Percentiles rank a stretch among this genome's conserved stretches.
phyloP scores from a whole-genome alignment of 2,797 vertebrate genomes.

The Catostomus latipinnis region DNA sequence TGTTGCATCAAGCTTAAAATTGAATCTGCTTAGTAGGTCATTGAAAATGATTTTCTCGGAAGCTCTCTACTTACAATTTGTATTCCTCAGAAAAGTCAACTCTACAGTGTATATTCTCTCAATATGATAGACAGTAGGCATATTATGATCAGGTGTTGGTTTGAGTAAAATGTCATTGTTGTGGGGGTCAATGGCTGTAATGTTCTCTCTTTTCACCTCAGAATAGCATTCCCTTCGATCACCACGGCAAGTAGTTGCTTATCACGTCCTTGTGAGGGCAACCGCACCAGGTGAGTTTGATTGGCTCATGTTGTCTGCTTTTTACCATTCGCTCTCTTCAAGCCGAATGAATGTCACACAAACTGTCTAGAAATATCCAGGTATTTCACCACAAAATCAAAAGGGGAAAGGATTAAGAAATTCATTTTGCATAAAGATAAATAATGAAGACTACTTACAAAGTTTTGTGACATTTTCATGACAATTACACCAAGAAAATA shows the following conservation, averaged over 20 bases:
- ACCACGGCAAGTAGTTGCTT: conserved; percentile 96
- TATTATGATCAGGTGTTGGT: not conserved
- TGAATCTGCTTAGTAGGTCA: not conserved
- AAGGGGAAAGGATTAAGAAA: too few relatives aligned
- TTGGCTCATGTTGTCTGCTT: not conserved
- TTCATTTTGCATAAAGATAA: too few relatives aligned
- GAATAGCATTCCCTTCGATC: conserved; percentile 99
- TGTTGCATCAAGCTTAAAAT: not conserved
- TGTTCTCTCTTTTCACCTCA: conserved; percentile 75
- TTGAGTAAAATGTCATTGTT: not conserved
- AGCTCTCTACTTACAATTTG: not conserved
- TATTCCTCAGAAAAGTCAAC: not conserved
- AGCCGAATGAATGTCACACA: not conserved
- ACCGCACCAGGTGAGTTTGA: conserved; percentile 89
- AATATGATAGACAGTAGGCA: not conserved
- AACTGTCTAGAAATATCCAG: not conserved
- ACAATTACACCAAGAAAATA: too few relatives aligned
- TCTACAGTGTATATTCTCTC: not conserved
- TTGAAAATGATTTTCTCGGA: not conserved
- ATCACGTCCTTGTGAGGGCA: conserved; percentile 87
- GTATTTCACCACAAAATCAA: too few relatives aligned
- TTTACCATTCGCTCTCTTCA: not conserved
- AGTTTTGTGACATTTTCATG: too few relatives aligned
- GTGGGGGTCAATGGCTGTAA: conserved; percentile 36
- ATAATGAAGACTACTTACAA: too few relatives aligned